Evolutionary conservation across 2,113 vertebrate species (phyloP), one percentile per base, ranked within the genome.

Genomic region (Dicrurus megarhynchus): DNA sequence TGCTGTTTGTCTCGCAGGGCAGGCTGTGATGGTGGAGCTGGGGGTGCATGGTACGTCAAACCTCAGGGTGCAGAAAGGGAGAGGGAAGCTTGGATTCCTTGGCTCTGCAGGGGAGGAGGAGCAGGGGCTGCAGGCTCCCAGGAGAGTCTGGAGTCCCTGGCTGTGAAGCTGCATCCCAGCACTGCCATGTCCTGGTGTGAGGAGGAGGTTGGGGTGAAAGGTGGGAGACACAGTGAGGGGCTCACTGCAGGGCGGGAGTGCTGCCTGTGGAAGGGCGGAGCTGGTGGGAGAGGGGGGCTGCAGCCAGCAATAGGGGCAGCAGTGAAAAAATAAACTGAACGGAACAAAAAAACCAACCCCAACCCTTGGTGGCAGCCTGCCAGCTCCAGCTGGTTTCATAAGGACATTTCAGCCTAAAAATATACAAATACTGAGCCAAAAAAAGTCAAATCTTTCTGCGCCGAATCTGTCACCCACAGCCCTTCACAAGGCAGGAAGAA

Each of bases 381-480:
- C 94, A 97, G 89, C 79, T 94, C 94, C 91, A 91, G 87, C 87
- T 96, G 91, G 84, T 89, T 94, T 96, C 44, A 2, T 95, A 95
- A 91, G 89, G 88, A 93, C 56, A 44, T 84, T 90, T 80, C 90
- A 90, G 79, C 85, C 90, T 93, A 93, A 96, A 96, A 96, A 95
- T 92, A 90, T 28, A 92, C 75, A 90, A 86, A 91, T 42, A 70
- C 56, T 81, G 47, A 87, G 78, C 93, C 83, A 90, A 92, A 93
- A 93, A 59, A 61, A 92, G 42, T 77, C 56, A 67, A 57, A 83
- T 86, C 79, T 88, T 71, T 39, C 91, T 73, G 93, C 23, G 77
- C 57, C 1, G 2, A 82, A 87, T 88, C 91, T 92, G 93, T 83
- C 93, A 94, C 71, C 81, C 84, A 28, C 69, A 82, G 86, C 93